phyloP scores from a whole-genome alignment of 2,113 vertebrate species.

The Oncorhynchus kisutch region DNA sequence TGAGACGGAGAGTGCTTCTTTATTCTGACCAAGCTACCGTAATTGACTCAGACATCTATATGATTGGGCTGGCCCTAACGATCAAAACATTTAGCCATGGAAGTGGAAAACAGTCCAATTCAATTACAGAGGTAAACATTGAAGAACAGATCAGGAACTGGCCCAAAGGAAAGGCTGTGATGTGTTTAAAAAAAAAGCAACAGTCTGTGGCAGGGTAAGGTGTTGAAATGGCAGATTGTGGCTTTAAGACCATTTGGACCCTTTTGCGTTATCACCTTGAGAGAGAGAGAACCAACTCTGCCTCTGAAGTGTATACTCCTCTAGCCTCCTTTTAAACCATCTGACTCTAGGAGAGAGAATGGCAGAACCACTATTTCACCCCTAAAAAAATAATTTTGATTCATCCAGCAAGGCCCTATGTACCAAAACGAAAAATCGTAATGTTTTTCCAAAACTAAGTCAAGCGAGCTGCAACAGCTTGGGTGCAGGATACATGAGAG shows the following conservation, averaged over 20 bases:
- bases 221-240: too few relatives aligned
- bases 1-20: constrained; percentile 10
- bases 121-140: constrained; percentile 41
- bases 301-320: too few relatives aligned
- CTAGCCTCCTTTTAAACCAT: too few relatives aligned
- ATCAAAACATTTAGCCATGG: constrained; percentile 39
- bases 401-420: constrained; percentile 16
- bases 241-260: neutral
- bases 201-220: too few relatives aligned
- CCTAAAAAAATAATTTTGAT: constrained; percentile 26
- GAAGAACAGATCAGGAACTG: neutral
- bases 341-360: too few relatives aligned
- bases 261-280: neutral
- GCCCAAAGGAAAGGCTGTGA: neutral
- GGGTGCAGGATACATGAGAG: constrained; percentile 24
- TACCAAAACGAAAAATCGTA: neutral
- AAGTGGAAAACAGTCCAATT: constrained; percentile 40
- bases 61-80: constrained; percentile 40
- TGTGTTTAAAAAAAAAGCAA: neutral
- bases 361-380: neutral
- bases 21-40: constrained; percentile 34
- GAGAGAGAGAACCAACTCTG: too few relatives aligned
- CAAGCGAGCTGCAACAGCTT: constrained; percentile 12
- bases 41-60: constrained; percentile 49
- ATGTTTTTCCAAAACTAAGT: constrained; percentile 17